Evolutionary conservation across 2,888 invertebrate genomes (phyloP), one percentile per base, ranked within the genome.

Genomic region (Plebejus anna): DNA sequence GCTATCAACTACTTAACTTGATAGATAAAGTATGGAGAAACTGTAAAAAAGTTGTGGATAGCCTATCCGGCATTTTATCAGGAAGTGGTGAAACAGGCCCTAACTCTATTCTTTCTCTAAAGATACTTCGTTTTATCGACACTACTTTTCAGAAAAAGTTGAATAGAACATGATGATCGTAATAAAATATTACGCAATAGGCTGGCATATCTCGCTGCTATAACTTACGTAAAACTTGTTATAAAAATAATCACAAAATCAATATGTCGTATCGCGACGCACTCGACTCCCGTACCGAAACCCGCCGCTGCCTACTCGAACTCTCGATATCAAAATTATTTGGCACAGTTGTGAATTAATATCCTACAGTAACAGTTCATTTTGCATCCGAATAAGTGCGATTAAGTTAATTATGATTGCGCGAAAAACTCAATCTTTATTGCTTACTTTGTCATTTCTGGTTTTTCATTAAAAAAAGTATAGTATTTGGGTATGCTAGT

Each of bases 161-260:
- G 1, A 28, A 0, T 32, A 32, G 32, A 13, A 28, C 11, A 28
- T 11, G 28, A 61, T 61, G 28, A 61, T 11, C 61, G 61, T 61
- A 61, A 28, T 61, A 61, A 61, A 61, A 61, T 61, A 59, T 22
- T 59, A 61, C 28, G 28, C 61, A 70, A 16, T 70, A 38, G 9
- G 70, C 38, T 36, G 38, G 7, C n/a, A 70, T 70, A 38, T 38
- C 38, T 70, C n/a, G 38, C 36, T 70, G 66, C 32, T 70, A 38
- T 70, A 70, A 70, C 36, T 70, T 70, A 70, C 70, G 38, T 36
- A 38, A 70, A 70, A 70, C 70, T 70, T 70, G 70, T 70, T 38
- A 70, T 70, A 38, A 70, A 70, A 70, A 70, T 70, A 70, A 70
- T 70, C 36, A 70, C 70, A 70, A 70, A 70, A 70, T 70, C 70